phyloP scores from a whole-genome alignment of 2,888 invertebrate species.

The Limulus polyphemus region DNA sequence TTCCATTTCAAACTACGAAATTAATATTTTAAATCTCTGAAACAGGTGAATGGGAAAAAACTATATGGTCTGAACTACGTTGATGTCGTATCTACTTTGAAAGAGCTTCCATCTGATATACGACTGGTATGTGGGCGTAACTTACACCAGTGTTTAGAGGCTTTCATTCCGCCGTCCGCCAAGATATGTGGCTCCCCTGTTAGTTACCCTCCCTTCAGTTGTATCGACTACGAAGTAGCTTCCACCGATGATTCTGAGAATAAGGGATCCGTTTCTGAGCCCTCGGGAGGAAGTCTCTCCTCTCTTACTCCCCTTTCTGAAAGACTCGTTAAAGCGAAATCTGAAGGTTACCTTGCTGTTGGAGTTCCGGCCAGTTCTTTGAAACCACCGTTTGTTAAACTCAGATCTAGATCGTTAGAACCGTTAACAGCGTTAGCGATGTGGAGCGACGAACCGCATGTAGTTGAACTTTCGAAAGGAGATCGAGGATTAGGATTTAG shows the following conservation, averaged over 20 bases:
- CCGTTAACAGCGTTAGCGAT: conserved; percentile 94
- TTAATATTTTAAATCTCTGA: no score
- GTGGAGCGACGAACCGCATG: conserved; percentile 95
- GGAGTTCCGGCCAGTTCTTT: conserved; percentile 3
- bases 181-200: no score
- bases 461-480: conserved; percentile 89
- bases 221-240: no score
- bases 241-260: no score
- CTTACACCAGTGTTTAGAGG: conserved; percentile 3
- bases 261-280: no score
- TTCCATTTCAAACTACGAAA: no score
- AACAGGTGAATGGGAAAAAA: conserved; percentile 76
- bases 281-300: conserved; percentile 10
- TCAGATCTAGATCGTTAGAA: conserved; percentile 80
- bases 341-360: conserved; percentile 60
- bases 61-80: conserved; percentile 84
- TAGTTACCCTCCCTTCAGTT: no score
- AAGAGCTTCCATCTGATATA: conserved; percentile 77
- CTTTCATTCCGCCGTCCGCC: no score
- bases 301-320: conserved; percentile 44
- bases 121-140: conserved; percentile 72
- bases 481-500: conserved; percentile 97
- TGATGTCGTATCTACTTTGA: conserved; percentile 83
- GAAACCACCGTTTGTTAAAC: conserved; percentile 35
- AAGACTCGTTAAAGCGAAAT: conserved; percentile 79